These are phyloP conservation scores for Lindbergichthys nudifrons DNA, from an alignment of 2,797 vertebrate genomes.

Conservation along the genomic window DNA sequence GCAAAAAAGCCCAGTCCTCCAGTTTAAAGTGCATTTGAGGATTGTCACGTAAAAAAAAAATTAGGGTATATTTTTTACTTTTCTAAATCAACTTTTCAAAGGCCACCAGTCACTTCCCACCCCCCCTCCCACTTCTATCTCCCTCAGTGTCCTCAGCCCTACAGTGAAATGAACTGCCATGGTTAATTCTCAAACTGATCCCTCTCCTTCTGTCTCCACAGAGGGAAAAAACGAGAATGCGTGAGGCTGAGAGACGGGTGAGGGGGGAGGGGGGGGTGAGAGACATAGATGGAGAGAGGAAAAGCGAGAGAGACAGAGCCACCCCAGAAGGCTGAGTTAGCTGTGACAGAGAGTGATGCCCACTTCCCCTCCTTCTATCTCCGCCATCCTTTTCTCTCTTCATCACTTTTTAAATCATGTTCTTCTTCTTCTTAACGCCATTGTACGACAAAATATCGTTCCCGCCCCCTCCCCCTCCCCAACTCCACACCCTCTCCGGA, in stretches of 20 bases:
- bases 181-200: slow-evolving; percentile 83
- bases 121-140: slow-evolving; percentile 39
- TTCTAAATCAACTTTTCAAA: slow-evolving; percentile 59
- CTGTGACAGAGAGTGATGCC: slow-evolving; percentile 78
- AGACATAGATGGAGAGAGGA: slow-evolving; percentile 35
- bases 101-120: slow-evolving; percentile 26
- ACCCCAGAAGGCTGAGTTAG: slow-evolving; percentile 68
- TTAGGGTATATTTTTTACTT: slow-evolving; percentile 39
- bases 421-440: slow-evolving; percentile 42
- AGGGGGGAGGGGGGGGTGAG: not conserved
- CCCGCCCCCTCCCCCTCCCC: not conserved
- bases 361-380: slow-evolving; percentile 65
- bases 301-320: slow-evolving; percentile 60
- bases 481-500: slow-evolving; percentile 22
- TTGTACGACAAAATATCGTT: slow-evolving; percentile 36
- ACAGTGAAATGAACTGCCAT: slow-evolving; percentile 83
- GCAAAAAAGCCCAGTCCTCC: not conserved
- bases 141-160: slow-evolving; percentile 59
- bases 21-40: slow-evolving; percentile 30
- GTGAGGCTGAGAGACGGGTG: slow-evolving; percentile 53
- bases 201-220: slow-evolving; percentile 76
- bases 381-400: slow-evolving; percentile 58
- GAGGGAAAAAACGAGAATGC: slow-evolving; percentile 63
- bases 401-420: slow-evolving; percentile 63
- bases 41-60: slow-evolving; percentile 17